A percentile compares a stretch with the other conserved stretches of the same genome.
Evolutionary conservation across 2,113 vertebrate genomes (phyloP).

Genomic region (Seriola rivoliana): DNA sequence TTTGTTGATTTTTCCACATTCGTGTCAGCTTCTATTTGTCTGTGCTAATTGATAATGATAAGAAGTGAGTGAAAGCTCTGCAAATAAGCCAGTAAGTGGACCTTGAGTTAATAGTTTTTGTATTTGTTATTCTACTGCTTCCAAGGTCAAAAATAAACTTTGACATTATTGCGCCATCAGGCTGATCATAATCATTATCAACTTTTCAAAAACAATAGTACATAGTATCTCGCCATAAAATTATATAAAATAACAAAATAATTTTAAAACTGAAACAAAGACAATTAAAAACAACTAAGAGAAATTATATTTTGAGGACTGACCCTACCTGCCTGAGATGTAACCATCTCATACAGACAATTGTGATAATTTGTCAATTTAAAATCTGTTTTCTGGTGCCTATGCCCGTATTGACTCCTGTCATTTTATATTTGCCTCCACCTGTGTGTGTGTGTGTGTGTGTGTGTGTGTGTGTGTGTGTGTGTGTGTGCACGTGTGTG

Average conservation of each 20-base stretch:
- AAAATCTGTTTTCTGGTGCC: constrained; percentile 16
- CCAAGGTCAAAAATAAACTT: background rate
- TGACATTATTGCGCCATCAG: background rate
- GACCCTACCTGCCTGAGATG: background rate
- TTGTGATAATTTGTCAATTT: background rate
- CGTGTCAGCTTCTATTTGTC: background rate
- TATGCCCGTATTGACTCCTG: constrained; percentile 16
- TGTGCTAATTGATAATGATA: background rate
- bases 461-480: constrained; percentile 24
- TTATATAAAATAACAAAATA: background rate
- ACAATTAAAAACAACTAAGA: background rate
- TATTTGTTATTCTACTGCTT: background rate
- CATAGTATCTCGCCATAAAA: background rate
- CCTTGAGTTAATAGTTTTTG: background rate
- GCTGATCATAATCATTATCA: background rate
- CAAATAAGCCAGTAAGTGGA: background rate
- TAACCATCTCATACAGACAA: constrained; percentile 1
- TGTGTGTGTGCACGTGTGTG: background rate
- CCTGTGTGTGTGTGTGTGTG: constrained; percentile 38
- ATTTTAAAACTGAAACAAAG: background rate
- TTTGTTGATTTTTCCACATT: background rate
- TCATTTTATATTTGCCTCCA: constrained; percentile 47
- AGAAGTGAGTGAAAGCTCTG: background rate
- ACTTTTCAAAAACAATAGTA: background rate
- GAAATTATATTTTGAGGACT: background rate